A percentile compares a stretch with the other conserved stretches of the same genome.
phyloP scores from a whole-genome alignment of 2,797 vertebrate genomes.

The Premnoplex brunnescens region DNA sequence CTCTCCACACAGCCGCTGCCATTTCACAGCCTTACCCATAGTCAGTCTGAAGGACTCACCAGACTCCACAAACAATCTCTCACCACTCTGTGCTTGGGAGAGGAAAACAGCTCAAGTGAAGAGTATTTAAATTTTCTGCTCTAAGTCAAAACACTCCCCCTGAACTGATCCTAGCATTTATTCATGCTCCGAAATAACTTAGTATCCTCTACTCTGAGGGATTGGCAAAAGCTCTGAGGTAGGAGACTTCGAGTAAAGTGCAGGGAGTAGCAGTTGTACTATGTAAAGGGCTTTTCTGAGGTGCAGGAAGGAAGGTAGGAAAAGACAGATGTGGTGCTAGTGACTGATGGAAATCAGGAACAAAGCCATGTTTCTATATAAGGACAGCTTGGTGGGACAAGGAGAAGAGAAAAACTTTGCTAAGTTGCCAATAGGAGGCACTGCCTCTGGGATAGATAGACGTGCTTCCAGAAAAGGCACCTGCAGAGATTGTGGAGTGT shows the following conservation, averaged over 20 bases:
- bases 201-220: not conserved
- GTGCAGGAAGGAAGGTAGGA: not conserved
- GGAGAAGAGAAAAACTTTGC: not conserved
- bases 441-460: not conserved
- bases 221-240: not conserved
- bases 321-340: not conserved
- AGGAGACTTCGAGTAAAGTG: not conserved
- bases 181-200: not conserved
- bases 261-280: not conserved
- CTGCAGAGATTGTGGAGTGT: not conserved
- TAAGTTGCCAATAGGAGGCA: not conserved
- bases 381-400: not conserved
- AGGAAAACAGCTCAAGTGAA: not conserved
- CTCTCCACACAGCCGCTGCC: not conserved
- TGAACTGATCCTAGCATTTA: not conserved
- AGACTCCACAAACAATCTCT: not conserved
- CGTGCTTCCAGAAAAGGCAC: not conserved
- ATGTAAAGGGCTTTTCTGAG: not conserved
- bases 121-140: not conserved
- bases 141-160: not conserved
- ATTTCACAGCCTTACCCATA: not conserved
- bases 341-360: not conserved
- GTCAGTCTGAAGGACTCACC: not conserved
- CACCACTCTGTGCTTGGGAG: not conserved
- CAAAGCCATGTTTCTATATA: not conserved